A percentile compares a stretch with the other conserved stretches of the same genome.
These are phyloP conservation scores for Dolichomitus sp. DNA, from an alignment of 2,888 invertebrate genomes.

Conservation along the genomic window DNA sequence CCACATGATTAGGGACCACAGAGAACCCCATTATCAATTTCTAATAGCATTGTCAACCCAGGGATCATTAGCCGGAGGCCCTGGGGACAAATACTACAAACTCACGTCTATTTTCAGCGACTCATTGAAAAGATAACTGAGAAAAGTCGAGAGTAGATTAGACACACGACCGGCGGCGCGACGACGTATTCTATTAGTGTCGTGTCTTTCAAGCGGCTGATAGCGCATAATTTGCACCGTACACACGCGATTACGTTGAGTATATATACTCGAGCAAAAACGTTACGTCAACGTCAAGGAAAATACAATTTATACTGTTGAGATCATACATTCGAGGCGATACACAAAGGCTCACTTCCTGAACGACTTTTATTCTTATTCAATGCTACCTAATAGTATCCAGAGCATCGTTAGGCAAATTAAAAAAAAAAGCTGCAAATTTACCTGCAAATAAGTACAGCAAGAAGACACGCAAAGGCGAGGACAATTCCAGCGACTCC, in stretches of 20 bases:
- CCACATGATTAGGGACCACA: not conserved
- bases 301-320: slow-evolving; percentile 60
- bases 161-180: slow-evolving; percentile 18
- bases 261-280: slow-evolving; percentile 19
- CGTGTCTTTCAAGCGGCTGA: slow-evolving; percentile 42
- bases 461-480: slow-evolving; percentile 86
- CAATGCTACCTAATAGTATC: not conserved
- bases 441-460: slow-evolving; percentile 86
- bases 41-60: slow-evolving; percentile 1
- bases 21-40: not conserved
- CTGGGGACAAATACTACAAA: slow-evolving; percentile 33
- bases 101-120: slow-evolving; percentile 11
- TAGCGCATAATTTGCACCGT: slow-evolving; percentile 42
- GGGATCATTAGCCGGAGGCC: slow-evolving; percentile 2
- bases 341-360: not conserved
- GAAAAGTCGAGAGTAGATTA: slow-evolving; percentile 60
- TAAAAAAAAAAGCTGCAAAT: slow-evolving; percentile 77
- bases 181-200: slow-evolving; percentile 56
- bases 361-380: slow-evolving; percentile 15
- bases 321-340: slow-evolving; percentile 30
- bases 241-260: slow-evolving; percentile 59
- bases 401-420: not conserved
- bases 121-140: slow-evolving; percentile 71
- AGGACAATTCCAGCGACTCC: slow-evolving; percentile 85
- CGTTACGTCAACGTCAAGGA: slow-evolving; percentile 54